phyloP scores from a whole-genome alignment of 2,113 vertebrate genomes.

The Athene noctua region DNA sequence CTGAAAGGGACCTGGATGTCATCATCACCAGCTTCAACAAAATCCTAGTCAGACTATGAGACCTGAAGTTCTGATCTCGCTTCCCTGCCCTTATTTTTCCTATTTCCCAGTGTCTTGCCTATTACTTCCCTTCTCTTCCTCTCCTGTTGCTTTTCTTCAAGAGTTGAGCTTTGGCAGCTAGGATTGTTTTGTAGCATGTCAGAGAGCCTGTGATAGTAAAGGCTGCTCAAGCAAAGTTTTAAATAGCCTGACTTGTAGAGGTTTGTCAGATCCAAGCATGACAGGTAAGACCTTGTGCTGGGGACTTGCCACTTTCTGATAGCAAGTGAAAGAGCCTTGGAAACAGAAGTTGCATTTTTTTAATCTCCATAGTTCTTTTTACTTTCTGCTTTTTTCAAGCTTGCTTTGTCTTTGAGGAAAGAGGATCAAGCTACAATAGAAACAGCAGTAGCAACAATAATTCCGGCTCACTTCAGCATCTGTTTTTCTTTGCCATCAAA shows the following conservation, averaged over 20 bases:
- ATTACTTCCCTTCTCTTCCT: not conserved
- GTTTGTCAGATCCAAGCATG: not conserved
- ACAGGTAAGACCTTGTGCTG: not conserved
- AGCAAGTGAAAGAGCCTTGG: not conserved
- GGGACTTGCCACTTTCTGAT: not conserved
- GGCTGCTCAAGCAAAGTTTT: not conserved
- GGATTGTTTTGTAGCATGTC: not conserved
- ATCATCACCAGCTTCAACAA: not conserved
- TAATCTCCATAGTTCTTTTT: not conserved
- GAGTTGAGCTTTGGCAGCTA: not conserved
- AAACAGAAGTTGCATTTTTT: not conserved
- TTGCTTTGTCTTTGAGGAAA: not conserved
- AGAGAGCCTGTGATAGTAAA: not conserved
- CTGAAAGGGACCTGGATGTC: not conserved
- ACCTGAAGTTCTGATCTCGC: not conserved
- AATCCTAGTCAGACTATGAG: not conserved
- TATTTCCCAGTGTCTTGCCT: not conserved
- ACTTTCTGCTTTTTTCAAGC: not conserved
- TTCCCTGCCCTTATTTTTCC: accelerated
- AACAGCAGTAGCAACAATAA: not conserved
- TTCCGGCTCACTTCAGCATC: not conserved
- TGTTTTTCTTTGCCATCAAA: not conserved
- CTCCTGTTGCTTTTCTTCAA: not conserved
- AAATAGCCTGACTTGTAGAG: not conserved
- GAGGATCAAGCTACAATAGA: not conserved